A percentile compares a stretch with the other conserved stretches of the same genome.
Conservation (phyloP, 2,797 vertebrate species). For the Euthynnus affinis region DNA sequence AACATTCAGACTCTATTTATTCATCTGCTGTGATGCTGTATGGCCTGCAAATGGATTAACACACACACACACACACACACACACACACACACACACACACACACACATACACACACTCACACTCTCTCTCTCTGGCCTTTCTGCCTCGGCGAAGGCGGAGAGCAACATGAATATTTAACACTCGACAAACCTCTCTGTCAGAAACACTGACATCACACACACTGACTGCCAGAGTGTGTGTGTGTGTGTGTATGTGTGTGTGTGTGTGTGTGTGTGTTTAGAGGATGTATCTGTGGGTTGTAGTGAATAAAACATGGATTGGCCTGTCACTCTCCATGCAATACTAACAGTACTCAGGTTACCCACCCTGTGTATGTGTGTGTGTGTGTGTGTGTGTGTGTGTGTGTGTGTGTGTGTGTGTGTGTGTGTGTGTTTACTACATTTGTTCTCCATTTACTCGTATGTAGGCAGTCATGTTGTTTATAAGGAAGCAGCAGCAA, state of each 20-base stretch:
- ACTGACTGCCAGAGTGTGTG: constrained; percentile 33
- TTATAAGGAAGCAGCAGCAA: background rate
- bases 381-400: constrained; percentile 36
- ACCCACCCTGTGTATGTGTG: constrained; percentile 24
- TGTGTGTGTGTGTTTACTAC: background rate
- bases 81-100: constrained; percentile 30
- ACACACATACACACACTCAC: constrained; percentile 5
- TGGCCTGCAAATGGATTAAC: constrained; percentile 17
- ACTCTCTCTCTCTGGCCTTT: constrained; percentile 40
- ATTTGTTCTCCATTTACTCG: too few species aligned
- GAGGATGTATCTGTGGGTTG: constrained; percentile 63
- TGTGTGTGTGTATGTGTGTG: constrained; percentile 32
- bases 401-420: constrained; percentile 21
- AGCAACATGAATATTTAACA: constrained; percentile 75
- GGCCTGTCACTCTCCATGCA: constrained; percentile 64
- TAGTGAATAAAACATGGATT: constrained; percentile 74
- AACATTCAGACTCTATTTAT: constrained; percentile 36
- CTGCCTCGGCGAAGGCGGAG: constrained; percentile 44
- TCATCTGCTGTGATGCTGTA: constrained; percentile 18
- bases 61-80: constrained; percentile 13
- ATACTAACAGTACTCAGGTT: constrained; percentile 60
- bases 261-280: constrained; percentile 49
- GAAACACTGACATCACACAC: constrained; percentile 71
- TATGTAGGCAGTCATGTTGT: background rate
- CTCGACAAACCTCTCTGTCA: constrained; percentile 77